phyloP scores from a whole-genome alignment of 2,797 vertebrate species.

The Pseudopleuronectes americanus region DNA sequence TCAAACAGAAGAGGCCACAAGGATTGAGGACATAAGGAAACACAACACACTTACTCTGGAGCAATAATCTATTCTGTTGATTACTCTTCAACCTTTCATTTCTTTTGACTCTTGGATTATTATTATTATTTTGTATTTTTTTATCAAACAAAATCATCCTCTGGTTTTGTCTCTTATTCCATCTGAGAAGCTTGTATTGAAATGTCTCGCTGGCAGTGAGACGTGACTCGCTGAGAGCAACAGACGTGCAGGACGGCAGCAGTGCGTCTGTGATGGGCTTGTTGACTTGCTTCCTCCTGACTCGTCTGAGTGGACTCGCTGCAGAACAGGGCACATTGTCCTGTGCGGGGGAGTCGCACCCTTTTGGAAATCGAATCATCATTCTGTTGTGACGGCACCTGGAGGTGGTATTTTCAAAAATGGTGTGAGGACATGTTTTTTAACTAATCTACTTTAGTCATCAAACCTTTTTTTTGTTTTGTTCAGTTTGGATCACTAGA shows the following conservation, averaged over 20 bases:
- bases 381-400: constrained; percentile 58
- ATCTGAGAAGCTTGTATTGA: constrained; percentile 33
- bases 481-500: constrained; percentile 47
- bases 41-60: constrained; percentile 73
- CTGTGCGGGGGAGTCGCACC: constrained; percentile 65
- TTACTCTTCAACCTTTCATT: constrained; percentile 65
- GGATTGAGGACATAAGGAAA: constrained; percentile 66
- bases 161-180: constrained; percentile 39
- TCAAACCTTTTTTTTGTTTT: constrained; percentile 20
- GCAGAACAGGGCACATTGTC: constrained; percentile 81
- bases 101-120: constrained; percentile 46
- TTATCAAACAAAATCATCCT: constrained; percentile 41
- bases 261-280: constrained; percentile 42
- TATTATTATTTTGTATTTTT: constrained; percentile 9
- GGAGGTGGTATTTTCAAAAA: constrained; percentile 58
- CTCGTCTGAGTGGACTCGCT: constrained; percentile 45
- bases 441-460: constrained; percentile 44
- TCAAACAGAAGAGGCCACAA: constrained; percentile 74
- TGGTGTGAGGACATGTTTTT: constrained; percentile 45
- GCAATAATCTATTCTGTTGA: constrained; percentile 81
- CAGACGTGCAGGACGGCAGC: constrained; percentile 32
- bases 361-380: constrained; percentile 60
- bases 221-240: constrained; percentile 35
- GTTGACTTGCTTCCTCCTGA: constrained; percentile 36
- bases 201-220: constrained; percentile 33